Conservation (phyloP, 2,888 invertebrate species). For the Xanthorhoe designata region DNA sequence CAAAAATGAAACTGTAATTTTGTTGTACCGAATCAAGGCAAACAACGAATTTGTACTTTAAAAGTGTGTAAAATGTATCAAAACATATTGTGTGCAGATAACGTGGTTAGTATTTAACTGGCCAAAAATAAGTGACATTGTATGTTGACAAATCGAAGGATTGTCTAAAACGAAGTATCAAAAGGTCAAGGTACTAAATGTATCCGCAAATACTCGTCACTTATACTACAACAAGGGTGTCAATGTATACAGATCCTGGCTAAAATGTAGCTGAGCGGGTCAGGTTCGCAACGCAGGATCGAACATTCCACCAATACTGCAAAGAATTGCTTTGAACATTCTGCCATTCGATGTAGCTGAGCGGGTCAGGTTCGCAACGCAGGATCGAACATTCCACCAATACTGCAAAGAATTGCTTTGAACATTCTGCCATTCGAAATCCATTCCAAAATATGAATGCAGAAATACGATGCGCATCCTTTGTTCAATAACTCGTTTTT, state of each 20-base stretch:
- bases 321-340: conserved; percentile 22
- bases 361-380: conserved; percentile 48
- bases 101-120: too few relatives aligned
- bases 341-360: conserved; percentile 47
- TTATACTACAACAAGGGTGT: conserved; percentile 24
- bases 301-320: conserved; percentile 23
- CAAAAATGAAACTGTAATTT: too few relatives aligned
- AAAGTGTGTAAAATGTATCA: too few relatives aligned
- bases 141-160: too few relatives aligned
- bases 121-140: too few relatives aligned
- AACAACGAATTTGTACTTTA: too few relatives aligned
- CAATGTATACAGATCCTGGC: conserved; percentile 38
- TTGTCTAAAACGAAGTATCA: too few relatives aligned
- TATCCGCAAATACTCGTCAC: conserved; percentile 3
- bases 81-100: too few relatives aligned
- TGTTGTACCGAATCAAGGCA: too few relatives aligned
- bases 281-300: conserved; percentile 45
- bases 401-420: conserved; percentile 21
- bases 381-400: conserved; percentile 18
- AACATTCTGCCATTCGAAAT: conserved; percentile 12
- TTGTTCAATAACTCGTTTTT: not conserved
- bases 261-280: conserved; percentile 54
- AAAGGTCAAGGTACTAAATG: too few relatives aligned
- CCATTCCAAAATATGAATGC: conserved; percentile 9
- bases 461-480: conserved; percentile 2